These are phyloP conservation scores for Hydractinia echinata DNA, from an alignment of 30 jellyfish, hydroid and myxozoan species.

Conservation along the genomic window DNA sequence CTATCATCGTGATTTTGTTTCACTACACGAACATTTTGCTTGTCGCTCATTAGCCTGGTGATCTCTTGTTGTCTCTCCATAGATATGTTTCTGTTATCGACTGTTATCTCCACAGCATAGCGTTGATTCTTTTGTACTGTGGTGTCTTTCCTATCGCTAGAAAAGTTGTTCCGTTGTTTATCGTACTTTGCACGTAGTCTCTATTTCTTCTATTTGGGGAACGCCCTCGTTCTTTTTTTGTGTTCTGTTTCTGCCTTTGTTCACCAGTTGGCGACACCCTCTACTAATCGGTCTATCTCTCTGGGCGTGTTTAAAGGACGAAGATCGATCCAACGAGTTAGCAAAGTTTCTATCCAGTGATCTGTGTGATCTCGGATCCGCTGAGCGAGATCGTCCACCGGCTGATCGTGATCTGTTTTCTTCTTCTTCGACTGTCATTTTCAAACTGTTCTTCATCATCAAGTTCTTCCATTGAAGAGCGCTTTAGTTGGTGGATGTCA, in stretches of 20 bases:
- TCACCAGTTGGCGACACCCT: not conserved
- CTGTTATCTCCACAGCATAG: not conserved
- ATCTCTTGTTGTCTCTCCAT: slow-evolving; percentile 9
- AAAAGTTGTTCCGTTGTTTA: not conserved
- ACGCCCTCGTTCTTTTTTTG: slow-evolving; percentile 19
- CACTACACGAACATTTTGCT: not conserved
- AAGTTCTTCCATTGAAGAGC: slow-evolving; percentile 24
- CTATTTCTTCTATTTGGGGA: not conserved
- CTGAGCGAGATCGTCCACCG: slow-evolving; percentile 6
- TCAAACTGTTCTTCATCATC: slow-evolving; percentile 19
- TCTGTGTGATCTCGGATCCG: not conserved
- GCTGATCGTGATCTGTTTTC: slow-evolving; percentile 17
- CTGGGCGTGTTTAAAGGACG: not conserved
- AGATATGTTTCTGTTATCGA: not conserved
- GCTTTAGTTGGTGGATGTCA: not conserved
- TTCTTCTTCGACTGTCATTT: not conserved
- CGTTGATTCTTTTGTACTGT: not conserved
- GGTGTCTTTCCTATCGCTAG: slow-evolving; percentile 1
- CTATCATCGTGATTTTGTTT: not conserved
- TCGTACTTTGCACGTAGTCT: not conserved
- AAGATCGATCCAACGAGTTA: not conserved
- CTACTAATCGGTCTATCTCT: no score
- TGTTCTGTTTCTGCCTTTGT: not conserved
- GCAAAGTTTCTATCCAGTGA: not conserved
- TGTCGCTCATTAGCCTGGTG: not conserved